Base-by-base conservation (phyloP, 2,113 vertebrate genomes). In the Jaculus jaculus region DNA sequence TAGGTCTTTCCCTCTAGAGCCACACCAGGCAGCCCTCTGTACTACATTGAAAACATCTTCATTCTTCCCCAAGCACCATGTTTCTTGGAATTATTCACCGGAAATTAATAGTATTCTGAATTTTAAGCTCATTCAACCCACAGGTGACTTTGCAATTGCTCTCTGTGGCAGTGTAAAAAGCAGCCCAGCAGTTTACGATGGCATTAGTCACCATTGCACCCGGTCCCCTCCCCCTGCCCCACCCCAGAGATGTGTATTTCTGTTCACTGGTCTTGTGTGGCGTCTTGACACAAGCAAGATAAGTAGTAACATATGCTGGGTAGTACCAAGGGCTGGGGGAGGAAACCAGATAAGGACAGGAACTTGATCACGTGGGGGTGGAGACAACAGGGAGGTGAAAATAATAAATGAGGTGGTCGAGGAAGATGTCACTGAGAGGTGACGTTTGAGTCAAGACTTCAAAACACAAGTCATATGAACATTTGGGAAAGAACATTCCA, bases 11-110 rank as follows among this genome's bases (percentile, higher is more conserved):
- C 37, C 93, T 60, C 94, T 17, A 21, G 84, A 30, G 30, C 34
- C 89, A 12, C 91, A 51, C 54, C 94, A 86, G 84, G 92, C 79
- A 8, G 84, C 84, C 28, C 77, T 87, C 39, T 74, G 71, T 94
- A 88, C 87, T 73, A 34, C 37, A 89, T 85, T 75, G 61, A 92
- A 96, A 95, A 94, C 96, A 95, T 93, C 91, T 95, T 84, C 32
- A 91, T 92, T 90, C 92, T 96, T 87, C 94, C 65, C 84, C 66
- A 66, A 80, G 90, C 58, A 90, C 84, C 97, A 23, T 91, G 92
- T 78, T 97, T 94, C 92, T 95, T 79, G 89, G 82, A 90, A 68
- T 93, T 51, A 2, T 88, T 89, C 90, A 91, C 54, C 92, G 94
- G 96, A 95, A 93, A 78, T 81, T 84, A 93, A 58, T 92, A 92